Base-by-base conservation (phyloP, 2,113 vertebrate species). In the Chaetura pelagica region DNA sequence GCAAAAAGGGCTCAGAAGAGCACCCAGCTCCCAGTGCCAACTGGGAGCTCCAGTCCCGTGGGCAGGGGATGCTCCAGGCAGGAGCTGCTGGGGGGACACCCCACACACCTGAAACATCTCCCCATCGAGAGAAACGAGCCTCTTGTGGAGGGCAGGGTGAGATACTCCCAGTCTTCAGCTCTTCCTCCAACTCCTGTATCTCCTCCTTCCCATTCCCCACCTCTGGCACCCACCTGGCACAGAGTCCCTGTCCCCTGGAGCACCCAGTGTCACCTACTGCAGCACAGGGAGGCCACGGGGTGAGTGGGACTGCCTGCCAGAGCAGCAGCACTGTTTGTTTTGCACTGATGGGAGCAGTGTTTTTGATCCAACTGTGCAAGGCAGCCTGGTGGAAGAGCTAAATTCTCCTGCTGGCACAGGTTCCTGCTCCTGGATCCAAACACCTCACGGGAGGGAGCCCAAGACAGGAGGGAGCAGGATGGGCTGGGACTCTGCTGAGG, bases 391-490 rank as follows among this genome's bases (percentile, higher is more conserved):
- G 58, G 30, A 87, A 42, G 69, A 92, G 74, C 83, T 76, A 35
- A 35, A 66, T 62, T 30, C 61, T 52, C 15, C n/a, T 3, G 1
- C 83, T 87, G 89, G 85, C 78, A 27, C 2, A 9, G 4, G 5
- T 1, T 76, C 72, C 77, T 52, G 2, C 71, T 82, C 75, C 84
- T 7, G 88, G 64, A 38, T 4, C 22, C 64, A 34, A 10, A 30
- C 23, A 32, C 73, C 77, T 46, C 85, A 1, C 0, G 12, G 85
- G 77, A 63, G 4, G 4, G 14, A 69, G 12, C 46, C 34, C 0
- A 2, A 3, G 0, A 4, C 10, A 27, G 0, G 26, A 27, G 9
- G 0, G 26, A 38, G 52, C 5, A 3, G 7, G 1, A 10, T 0
- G 44, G 15, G 6, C 35, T 29, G 34, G 20, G 7, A 1, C 46